These are phyloP conservation scores for Sphecodes monilicornis DNA, from an alignment of 2,888 invertebrate species.

Conservation along the genomic window DNA sequence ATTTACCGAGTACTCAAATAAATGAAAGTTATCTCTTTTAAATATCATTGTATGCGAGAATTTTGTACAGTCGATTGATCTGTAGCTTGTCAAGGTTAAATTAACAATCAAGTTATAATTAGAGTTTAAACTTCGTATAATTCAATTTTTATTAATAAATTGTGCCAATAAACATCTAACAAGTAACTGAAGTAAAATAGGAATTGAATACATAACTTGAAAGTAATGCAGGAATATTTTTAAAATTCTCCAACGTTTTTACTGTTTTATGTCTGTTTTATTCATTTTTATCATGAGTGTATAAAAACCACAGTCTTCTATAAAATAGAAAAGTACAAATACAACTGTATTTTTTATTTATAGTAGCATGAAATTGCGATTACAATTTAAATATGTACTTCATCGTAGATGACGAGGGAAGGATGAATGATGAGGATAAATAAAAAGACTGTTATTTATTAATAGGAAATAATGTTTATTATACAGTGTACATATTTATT, in stretches of 20 bases:
- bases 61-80: too few relatives aligned
- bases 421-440: conserved; percentile 13
- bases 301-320: not conserved
- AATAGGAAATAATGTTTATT: conserved; percentile 85
- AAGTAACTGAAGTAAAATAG: not conserved
- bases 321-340: too few relatives aligned
- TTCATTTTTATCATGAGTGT: not conserved
- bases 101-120: not conserved
- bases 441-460: conserved; percentile 76
- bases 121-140: not conserved
- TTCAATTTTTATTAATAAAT: not conserved
- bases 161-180: not conserved
- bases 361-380: not conserved
- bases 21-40: not conserved
- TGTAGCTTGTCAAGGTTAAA: not conserved
- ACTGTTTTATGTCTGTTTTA: not conserved
- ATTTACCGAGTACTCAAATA: not conserved
- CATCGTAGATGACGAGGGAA: not conserved
- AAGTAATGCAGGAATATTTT: not conserved
- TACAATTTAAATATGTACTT: not conserved
- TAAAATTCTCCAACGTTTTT: not conserved
- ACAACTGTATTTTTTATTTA: not conserved
- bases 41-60: not conserved
- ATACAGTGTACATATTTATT: conserved; percentile 84
- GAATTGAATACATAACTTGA: not conserved